Conservation (phyloP, 2,113 vertebrate genomes). For the Gallinago media region DNA sequence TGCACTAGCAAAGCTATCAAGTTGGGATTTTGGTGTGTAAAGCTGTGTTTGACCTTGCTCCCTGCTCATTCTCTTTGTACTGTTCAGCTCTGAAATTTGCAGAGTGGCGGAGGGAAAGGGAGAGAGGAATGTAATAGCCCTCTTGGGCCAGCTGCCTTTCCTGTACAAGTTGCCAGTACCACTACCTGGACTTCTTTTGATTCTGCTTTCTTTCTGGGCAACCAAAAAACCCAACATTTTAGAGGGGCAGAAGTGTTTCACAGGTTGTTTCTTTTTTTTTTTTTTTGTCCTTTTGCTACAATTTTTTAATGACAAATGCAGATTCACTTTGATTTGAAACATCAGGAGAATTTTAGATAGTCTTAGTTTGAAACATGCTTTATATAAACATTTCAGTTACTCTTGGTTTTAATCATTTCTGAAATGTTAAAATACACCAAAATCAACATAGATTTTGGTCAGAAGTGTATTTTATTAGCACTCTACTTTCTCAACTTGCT, state of each 20-base stretch:
- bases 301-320: not conserved
- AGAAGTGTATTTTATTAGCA: not conserved
- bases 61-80: not conserved
- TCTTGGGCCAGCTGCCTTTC: not conserved
- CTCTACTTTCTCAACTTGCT: not conserved
- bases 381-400: not conserved
- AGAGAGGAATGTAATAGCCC: not conserved
- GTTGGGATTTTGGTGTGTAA: fast-evolving
- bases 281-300: not conserved
- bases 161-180: not conserved
- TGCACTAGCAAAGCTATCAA: not conserved
- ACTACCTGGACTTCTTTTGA: not conserved
- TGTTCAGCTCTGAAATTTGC: not conserved
- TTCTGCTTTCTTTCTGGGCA: not conserved
- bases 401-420: not conserved
- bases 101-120: not conserved
- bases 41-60: not conserved
- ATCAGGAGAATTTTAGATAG: fast-evolving
- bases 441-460: not conserved
- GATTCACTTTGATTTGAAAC: not conserved
- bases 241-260: not conserved
- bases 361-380: not conserved
- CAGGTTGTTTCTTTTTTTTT: not conserved
- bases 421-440: not conserved
- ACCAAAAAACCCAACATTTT: not conserved